These are phyloP conservation scores for Adoxophyes honmai DNA, from an alignment of 1,140 invertebrate species.

Conservation along the genomic window DNA sequence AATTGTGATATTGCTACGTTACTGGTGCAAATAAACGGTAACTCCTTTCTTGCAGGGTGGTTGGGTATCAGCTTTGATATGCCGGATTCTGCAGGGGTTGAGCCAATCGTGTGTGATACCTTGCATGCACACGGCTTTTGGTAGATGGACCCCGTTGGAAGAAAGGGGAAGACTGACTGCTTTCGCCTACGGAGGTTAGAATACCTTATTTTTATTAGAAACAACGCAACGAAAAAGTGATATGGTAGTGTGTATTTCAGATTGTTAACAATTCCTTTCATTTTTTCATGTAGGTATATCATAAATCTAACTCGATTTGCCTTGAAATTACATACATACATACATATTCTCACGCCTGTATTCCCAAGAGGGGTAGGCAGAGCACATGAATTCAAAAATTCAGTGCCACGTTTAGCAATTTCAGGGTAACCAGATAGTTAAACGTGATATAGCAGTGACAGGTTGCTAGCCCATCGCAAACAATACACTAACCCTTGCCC, in stretches of 20 bases:
- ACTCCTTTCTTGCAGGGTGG: conserved; percentile 60
- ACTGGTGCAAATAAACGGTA: not conserved
- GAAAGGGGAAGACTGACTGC: conserved; percentile 80
- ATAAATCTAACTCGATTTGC: too few relatives aligned
- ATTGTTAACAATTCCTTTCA: not conserved
- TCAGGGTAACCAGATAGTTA: too few relatives aligned
- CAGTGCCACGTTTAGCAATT: too few relatives aligned
- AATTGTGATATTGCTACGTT: too few relatives aligned
- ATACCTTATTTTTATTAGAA: not conserved
- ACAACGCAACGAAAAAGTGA: not conserved
- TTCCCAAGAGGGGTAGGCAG: too few relatives aligned
- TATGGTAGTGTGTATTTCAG: not conserved
- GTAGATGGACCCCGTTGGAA: conserved; percentile 85
- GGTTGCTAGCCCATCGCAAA: too few relatives aligned
- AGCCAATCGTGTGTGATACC: conserved; percentile 89
- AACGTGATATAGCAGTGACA: too few relatives aligned
- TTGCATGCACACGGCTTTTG: conserved; percentile 85
- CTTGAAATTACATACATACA: too few relatives aligned
- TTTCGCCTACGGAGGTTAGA: conserved; percentile 79
- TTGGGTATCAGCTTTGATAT: conserved; percentile 78
- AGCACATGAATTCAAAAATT: too few relatives aligned
- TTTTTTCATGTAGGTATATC: not conserved
- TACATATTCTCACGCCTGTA: too few relatives aligned
- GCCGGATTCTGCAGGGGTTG: conserved; percentile 86
- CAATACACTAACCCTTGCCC: too few relatives aligned